Evolutionary conservation across 37 sponge, comb jelly and placozoan species (phyloP).

Genomic region (Crambe crambe): DNA sequence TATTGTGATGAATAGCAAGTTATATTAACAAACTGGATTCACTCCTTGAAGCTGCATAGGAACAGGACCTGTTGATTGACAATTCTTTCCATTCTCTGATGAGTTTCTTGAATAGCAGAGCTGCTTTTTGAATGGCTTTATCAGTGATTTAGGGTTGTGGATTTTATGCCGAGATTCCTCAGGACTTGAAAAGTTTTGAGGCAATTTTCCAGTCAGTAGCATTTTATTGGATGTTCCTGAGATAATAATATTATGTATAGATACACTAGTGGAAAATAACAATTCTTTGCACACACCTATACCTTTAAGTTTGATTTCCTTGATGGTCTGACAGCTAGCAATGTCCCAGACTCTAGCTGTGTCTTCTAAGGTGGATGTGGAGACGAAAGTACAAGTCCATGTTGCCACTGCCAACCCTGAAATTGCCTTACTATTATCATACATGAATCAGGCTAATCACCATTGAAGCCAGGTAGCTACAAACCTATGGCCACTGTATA

Average conservation of each 20-base stretch:
- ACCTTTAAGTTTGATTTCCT: constrained; percentile 59
- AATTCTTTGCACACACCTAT: neutral
- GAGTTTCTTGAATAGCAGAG: neutral
- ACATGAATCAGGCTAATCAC: no score
- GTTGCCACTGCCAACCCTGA: constrained; percentile 50
- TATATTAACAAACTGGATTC: constrained; percentile 33
- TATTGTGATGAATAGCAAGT: neutral
- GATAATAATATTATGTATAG: neutral
- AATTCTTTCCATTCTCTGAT: neutral
- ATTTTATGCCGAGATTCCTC: neutral
- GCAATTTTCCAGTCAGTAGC: neutral
- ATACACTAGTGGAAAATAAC: neutral
- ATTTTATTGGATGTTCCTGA: constrained; percentile 11
- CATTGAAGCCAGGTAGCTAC: no score
- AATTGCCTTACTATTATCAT: constrained; percentile 66
- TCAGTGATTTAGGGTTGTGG: neutral
- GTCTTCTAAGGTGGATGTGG: constrained; percentile 55
- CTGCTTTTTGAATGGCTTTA: constrained; percentile 56
- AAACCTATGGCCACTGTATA: constrained; percentile 4
- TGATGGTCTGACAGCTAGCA: constrained; percentile 58
- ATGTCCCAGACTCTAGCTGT: constrained; percentile 71
- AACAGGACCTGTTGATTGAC: neutral
- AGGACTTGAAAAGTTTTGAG: neutral
- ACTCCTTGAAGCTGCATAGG: neutral
- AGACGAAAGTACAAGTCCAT: constrained; percentile 44